These are phyloP conservation scores for Hypanus sabinus DNA, from an alignment of 2,113 vertebrate species.

Conservation along the genomic window DNA sequence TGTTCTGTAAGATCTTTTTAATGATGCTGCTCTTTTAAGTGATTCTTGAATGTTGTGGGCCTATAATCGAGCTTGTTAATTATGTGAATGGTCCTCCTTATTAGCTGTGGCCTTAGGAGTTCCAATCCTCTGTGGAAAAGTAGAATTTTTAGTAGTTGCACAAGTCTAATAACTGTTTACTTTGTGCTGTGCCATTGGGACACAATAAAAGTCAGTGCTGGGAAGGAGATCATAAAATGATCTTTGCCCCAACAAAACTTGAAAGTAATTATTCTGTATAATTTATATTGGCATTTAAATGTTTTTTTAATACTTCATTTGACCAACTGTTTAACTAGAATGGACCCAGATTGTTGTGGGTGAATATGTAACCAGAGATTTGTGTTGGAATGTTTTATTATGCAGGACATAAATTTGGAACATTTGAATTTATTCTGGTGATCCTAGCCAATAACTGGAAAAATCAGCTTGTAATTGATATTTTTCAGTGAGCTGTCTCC, in stretches of 20 bases:
- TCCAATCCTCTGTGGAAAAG: background rate
- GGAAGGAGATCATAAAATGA: background rate
- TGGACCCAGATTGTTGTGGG: background rate
- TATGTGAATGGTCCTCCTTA: background rate
- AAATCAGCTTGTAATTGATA: background rate
- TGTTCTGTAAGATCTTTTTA: background rate
- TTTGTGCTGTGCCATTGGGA: background rate
- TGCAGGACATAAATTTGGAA: background rate
- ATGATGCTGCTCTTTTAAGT: background rate
- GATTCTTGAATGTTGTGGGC: background rate
- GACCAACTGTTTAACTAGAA: background rate
- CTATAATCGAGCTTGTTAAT: background rate
- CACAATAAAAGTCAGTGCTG: background rate
- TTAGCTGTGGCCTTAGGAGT: background rate
- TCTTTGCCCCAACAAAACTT: background rate
- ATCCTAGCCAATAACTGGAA: background rate
- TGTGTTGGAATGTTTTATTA: slow-evolving; percentile 17
- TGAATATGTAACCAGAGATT: background rate
- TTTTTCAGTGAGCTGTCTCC: background rate
- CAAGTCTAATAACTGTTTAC: background rate
- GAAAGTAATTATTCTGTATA: background rate
- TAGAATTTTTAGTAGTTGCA: background rate
- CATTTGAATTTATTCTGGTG: background rate
- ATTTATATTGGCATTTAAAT: background rate
- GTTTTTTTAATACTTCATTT: background rate